Evolutionary conservation across 2,113 vertebrate species (phyloP).

Genomic region (Pomatostomus ruficeps): DNA sequence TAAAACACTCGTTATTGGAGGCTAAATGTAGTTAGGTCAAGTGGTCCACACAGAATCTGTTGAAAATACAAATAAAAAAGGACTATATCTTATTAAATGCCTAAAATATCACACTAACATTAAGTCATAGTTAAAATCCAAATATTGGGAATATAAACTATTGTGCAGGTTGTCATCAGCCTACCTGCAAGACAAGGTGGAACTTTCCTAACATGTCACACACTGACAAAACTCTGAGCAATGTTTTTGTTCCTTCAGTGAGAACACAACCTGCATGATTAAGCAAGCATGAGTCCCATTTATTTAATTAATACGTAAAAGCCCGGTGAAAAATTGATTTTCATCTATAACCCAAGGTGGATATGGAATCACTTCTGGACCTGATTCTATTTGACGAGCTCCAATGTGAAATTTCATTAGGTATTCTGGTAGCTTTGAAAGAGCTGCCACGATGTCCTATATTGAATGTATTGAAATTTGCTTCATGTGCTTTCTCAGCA

Average conservation of each 20-base stretch:
- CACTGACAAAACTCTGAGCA: not conserved
- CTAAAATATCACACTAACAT: not conserved
- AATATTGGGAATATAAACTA: not conserved
- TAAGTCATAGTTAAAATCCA: not conserved
- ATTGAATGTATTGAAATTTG: not conserved
- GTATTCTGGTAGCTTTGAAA: slow-evolving; percentile 7
- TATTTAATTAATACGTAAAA: slow-evolving; percentile 19
- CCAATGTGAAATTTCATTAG: not conserved
- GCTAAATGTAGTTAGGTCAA: not conserved
- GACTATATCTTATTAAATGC: not conserved
- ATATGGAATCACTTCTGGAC: not conserved
- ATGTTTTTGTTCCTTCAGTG: not conserved
- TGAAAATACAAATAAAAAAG: not conserved
- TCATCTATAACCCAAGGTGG: not conserved
- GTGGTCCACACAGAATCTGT: not conserved
- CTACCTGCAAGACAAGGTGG: not conserved
- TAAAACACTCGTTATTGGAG: not conserved
- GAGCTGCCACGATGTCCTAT: not conserved
- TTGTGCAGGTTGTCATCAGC: not conserved
- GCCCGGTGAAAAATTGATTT: not conserved
- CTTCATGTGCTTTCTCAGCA: not conserved
- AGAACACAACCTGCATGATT: not conserved
- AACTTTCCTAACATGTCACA: not conserved
- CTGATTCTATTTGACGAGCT: not conserved
- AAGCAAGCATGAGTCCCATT: not conserved